These are phyloP conservation scores for Phlogophora meticulosa DNA, from an alignment of 2,888 invertebrate genomes.

Conservation along the genomic window DNA sequence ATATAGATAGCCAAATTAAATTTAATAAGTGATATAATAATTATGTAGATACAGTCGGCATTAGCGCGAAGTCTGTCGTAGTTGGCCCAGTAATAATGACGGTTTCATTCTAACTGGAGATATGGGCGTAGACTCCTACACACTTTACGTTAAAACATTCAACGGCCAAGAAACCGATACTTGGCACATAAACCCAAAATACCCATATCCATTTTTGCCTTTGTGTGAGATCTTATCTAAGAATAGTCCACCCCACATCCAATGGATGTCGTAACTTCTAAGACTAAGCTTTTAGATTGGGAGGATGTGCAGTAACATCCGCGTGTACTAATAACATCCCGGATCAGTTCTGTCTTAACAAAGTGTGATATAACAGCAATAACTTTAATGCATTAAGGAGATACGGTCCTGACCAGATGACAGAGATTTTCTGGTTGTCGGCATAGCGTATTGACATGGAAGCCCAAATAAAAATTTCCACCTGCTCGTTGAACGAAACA, in stretches of 20 bases:
- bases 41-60: slow-evolving; percentile 15
- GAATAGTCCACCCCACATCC: slow-evolving; percentile 53
- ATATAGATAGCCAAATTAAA: slow-evolving; percentile 25
- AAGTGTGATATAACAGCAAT: slow-evolving; percentile 3
- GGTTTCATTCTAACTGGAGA: neutral
- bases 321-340: slow-evolving; percentile 16
- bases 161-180: neutral
- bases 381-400: slow-evolving; percentile 1
- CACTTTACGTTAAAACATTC: slow-evolving; percentile 18
- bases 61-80: neutral
- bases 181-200: slow-evolving; percentile 13
- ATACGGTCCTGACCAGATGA: neutral
- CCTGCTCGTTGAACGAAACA: no score
- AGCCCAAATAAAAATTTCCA: neutral
- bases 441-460: neutral
- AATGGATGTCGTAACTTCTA: slow-evolving; percentile 49
- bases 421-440: neutral
- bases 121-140: slow-evolving; percentile 8
- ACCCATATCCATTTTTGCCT: slow-evolving; percentile 21
- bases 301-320: slow-evolving; percentile 37
- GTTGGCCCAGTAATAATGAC: neutral
- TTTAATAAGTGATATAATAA: slow-evolving; percentile 36
- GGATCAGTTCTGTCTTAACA: slow-evolving; percentile 5
- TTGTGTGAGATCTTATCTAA: slow-evolving; percentile 35
- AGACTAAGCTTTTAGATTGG: slow-evolving; percentile 34